Conservation (phyloP, 2,797 vertebrate species). For the Emys orbicularis region DNA sequence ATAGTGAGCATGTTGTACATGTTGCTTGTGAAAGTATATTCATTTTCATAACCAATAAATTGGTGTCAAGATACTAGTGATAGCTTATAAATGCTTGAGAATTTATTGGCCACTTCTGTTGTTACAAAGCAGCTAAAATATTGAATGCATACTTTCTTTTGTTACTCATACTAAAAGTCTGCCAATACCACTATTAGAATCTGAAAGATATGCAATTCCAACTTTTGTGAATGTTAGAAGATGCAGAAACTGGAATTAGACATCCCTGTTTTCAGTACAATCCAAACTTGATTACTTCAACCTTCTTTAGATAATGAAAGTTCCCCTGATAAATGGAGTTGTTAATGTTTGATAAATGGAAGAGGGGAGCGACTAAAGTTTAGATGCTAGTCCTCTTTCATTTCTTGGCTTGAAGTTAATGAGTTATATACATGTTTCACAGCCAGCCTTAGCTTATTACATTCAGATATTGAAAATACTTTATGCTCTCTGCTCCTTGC, state of each 20-base stretch:
- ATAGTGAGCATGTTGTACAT: not conserved
- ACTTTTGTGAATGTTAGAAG: not conserved
- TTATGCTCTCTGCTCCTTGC: not conserved
- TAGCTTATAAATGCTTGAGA: not conserved
- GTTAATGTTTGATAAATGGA: not conserved
- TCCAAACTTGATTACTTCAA: not conserved
- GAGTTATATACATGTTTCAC: not conserved
- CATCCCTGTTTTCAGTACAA: not conserved
- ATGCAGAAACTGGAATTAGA: not conserved
- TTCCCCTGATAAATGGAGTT: not conserved
- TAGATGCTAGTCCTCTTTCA: not conserved
- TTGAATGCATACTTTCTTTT: not conserved
- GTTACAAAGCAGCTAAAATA: not conserved
- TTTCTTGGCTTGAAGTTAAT: not conserved
- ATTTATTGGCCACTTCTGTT: not conserved
- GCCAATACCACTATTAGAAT: too few relatives aligned
- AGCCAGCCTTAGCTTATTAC: not conserved
- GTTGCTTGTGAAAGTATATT: not conserved
- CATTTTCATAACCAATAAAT: fast-evolving
- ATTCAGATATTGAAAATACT: not conserved
- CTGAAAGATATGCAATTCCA: too few relatives aligned
- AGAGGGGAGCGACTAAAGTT: not conserved
- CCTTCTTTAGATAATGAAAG: not conserved
- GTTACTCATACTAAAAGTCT: not conserved
- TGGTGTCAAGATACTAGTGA: not conserved